Evolutionary conservation across 2,888 invertebrate species (phyloP).

Genomic region (Tetramorium bicarinatum): DNA sequence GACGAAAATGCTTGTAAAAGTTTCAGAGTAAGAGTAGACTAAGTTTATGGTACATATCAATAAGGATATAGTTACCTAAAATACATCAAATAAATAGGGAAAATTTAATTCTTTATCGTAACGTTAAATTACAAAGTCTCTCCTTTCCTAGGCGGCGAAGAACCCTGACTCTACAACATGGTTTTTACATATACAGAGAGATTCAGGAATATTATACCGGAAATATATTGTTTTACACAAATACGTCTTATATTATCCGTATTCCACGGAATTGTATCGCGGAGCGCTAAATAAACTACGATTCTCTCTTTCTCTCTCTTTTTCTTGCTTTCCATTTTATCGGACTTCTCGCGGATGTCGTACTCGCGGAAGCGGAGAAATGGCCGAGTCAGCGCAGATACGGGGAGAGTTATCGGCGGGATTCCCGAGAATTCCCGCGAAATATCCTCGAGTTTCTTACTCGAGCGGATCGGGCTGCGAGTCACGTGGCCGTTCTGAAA

Average conservation of each 20-base stretch:
- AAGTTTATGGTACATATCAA: not conserved
- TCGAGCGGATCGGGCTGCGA: conserved; percentile 41
- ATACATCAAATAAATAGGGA: not conserved
- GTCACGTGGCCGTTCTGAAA: conserved; percentile 55
- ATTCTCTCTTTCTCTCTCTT: conserved; percentile 9
- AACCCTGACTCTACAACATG: not conserved
- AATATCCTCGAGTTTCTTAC: conserved; percentile 55
- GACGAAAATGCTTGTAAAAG: not conserved
- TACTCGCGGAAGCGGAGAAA: conserved; percentile 60
- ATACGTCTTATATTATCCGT: conserved; percentile 17
- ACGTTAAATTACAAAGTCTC: not conserved
- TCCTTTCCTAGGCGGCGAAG: not conserved
- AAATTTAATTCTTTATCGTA: conserved; percentile 4
- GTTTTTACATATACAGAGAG: not conserved
- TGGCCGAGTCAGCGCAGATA: conserved; percentile 62
- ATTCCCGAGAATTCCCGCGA: conserved; percentile 58
- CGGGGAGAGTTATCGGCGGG: conserved; percentile 65
- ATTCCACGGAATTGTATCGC: not conserved
- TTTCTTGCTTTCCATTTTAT: conserved; percentile 50
- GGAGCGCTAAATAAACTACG: conserved; percentile 42
- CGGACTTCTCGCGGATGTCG: conserved; percentile 52
- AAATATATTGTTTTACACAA: conserved; percentile 25
- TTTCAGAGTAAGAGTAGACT: not conserved
- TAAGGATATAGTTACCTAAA: not conserved
- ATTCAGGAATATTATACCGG: not conserved